Percentiles rank a stretch among this genome's conserved stretches.
These are phyloP conservation scores for Ernsta delagoae DNA, from an alignment of 2,888 invertebrate genomes.

Conservation along the genomic window DNA sequence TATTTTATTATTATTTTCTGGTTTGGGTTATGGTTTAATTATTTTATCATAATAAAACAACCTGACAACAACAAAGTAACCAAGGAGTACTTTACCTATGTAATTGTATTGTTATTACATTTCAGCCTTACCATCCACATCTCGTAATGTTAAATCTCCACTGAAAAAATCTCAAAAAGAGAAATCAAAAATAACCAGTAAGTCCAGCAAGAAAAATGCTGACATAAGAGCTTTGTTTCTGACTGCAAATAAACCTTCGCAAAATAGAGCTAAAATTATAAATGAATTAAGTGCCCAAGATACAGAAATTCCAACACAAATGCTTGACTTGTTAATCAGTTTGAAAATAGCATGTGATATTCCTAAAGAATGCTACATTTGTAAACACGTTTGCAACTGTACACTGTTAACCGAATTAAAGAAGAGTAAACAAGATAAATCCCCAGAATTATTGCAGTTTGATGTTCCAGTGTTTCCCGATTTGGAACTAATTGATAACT, in stretches of 20 bases:
- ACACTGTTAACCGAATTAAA: conserved; percentile 52
- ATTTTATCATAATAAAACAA: conserved; percentile 9
- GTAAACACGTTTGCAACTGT: conserved; percentile 74
- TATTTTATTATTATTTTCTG: too few relatives aligned
- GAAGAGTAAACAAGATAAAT: conserved; percentile 43
- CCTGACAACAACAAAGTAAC: neutral
- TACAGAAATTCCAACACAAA: conserved; percentile 59
- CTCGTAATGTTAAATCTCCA: conserved; percentile 39
- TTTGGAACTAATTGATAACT: conserved; percentile 63
- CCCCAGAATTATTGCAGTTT: conserved; percentile 43
- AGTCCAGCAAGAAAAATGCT: conserved; percentile 72
- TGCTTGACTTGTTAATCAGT: conserved; percentile 76
- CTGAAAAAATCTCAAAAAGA: conserved; percentile 46
- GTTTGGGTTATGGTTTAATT: too few relatives aligned
- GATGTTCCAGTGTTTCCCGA: conserved; percentile 61
- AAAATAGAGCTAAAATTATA: conserved; percentile 74
- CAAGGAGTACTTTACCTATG: neutral
- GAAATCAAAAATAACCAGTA: conserved; percentile 46
- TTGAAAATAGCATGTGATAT: conserved; percentile 65
- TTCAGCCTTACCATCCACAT: conserved; percentile 57
- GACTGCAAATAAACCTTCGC: conserved; percentile 73
- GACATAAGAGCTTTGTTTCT: conserved; percentile 85
- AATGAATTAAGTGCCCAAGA: conserved; percentile 58
- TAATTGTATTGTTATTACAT: too few relatives aligned
- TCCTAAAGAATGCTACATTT: conserved; percentile 68